Conservation (phyloP, 1,140 invertebrate genomes). For the Scaptodrosophila lebanonensis region DNA sequence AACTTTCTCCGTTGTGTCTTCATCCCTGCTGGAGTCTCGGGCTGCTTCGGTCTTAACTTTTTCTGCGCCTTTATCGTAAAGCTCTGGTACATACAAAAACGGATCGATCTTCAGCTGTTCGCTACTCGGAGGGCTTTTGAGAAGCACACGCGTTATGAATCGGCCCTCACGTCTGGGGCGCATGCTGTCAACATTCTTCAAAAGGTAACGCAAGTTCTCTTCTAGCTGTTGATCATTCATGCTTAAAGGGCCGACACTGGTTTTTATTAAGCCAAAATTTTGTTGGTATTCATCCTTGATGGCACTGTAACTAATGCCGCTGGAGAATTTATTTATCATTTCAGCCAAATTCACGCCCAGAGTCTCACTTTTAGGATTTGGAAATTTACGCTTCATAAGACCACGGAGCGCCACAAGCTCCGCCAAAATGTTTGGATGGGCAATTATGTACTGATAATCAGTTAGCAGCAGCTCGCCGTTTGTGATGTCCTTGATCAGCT, state of each 20-base stretch:
- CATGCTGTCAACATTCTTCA: slow-evolving; percentile 81
- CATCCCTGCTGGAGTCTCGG: slow-evolving; percentile 17
- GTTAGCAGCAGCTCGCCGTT: slow-evolving; percentile 82
- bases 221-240: slow-evolving; percentile 84
- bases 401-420: slow-evolving; percentile 86
- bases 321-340: slow-evolving; percentile 81
- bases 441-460: slow-evolving; percentile 86
- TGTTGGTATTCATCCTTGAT: slow-evolving; percentile 82
- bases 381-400: slow-evolving; percentile 86
- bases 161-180: slow-evolving; percentile 81
- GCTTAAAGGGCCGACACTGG: slow-evolving; percentile 83
- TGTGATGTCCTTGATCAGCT: slow-evolving; percentile 86
- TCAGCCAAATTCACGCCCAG: slow-evolving; percentile 81
- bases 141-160: slow-evolving; percentile 82
- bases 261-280: slow-evolving; percentile 83
- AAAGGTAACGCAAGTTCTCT: slow-evolving; percentile 82
- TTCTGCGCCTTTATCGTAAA: slow-evolving; percentile 51
- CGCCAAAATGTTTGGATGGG: slow-evolving; percentile 86
- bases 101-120: slow-evolving; percentile 84
- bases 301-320: slow-evolving; percentile 83
- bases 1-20: slow-evolving; percentile 17
- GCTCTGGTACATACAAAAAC: slow-evolving; percentile 78
- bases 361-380: slow-evolving; percentile 83
- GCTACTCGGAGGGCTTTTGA: slow-evolving; percentile 79
- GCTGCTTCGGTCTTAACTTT: slow-evolving; percentile 34